These are phyloP conservation scores for Coracopsis vasa DNA, from an alignment of 2,113 vertebrate genomes.

Conservation along the genomic window DNA sequence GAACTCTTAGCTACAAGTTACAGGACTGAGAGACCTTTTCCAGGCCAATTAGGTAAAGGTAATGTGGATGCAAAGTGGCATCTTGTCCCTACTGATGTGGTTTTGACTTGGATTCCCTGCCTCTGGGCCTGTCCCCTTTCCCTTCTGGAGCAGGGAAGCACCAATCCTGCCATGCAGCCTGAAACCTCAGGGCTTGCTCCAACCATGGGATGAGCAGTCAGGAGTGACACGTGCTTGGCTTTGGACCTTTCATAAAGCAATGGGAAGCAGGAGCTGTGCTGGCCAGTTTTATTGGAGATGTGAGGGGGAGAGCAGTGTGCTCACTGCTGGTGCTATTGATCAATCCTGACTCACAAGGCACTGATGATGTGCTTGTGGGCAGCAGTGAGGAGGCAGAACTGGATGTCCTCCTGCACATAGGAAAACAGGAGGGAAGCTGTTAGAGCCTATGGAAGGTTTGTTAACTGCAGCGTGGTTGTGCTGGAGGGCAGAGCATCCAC, in stretches of 20 bases:
- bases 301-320: not conserved
- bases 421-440: not conserved
- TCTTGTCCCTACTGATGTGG: not conserved
- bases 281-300: not conserved
- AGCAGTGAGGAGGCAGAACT: not conserved
- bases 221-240: not conserved
- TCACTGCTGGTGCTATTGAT: not conserved
- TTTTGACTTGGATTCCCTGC: not conserved
- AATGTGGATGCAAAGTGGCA: not conserved
- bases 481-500: not conserved
- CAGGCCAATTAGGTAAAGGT: not conserved
- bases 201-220: not conserved
- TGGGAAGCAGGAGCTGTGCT: not conserved
- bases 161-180: not conserved
- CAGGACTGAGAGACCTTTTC: not conserved
- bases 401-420: not conserved
- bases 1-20: not conserved
- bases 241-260: not conserved
- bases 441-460: not conserved
- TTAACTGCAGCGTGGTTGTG: not conserved
- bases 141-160: not conserved
- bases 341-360: not conserved
- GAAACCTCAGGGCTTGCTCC: not conserved
- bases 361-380: not conserved
- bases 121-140: not conserved